phyloP scores from a whole-genome alignment of 2,113 vertebrate genomes.

The Dinomys branickii region DNA sequence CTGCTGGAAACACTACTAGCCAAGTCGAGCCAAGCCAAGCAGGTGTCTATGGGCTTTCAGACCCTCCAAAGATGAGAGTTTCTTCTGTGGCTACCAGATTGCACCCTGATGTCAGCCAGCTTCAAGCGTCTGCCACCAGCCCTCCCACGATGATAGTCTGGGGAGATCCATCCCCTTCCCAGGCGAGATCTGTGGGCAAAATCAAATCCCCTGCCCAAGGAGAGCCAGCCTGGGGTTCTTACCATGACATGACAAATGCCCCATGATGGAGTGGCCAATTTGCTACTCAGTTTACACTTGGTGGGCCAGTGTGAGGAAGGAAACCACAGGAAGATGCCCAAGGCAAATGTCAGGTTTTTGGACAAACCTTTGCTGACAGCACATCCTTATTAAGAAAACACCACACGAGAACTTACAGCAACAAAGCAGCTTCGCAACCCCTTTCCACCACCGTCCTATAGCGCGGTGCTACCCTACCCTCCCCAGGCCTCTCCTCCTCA shows the following conservation, averaged over 20 bases:
- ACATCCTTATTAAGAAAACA: neutral
- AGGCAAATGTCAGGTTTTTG: neutral
- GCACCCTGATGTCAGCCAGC: slow-evolving; percentile 50
- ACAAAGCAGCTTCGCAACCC: neutral
- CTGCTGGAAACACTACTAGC: slow-evolving; percentile 53
- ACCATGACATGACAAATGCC: neutral
- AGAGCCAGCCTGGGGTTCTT: slow-evolving; percentile 5
- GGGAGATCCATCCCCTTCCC: slow-evolving; percentile 36
- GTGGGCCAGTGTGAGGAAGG: neutral
- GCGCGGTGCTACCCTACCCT: neutral
- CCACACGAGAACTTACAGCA: neutral
- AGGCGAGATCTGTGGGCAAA: slow-evolving; percentile 26
- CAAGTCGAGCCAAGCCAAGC: slow-evolving; percentile 49
- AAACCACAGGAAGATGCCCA: neutral
- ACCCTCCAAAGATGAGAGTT: neutral
- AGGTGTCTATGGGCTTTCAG: slow-evolving; percentile 61
- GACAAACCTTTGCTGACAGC: neutral
- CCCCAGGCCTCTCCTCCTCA: neutral
- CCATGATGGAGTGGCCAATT: neutral
- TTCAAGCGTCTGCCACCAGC: slow-evolving; percentile 35
- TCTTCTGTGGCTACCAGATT: slow-evolving; percentile 73
- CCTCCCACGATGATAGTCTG: slow-evolving; percentile 66
- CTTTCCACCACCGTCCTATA: neutral
- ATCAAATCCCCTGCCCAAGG: slow-evolving; percentile 24
- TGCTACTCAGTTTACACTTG: neutral